phyloP scores from a whole-genome alignment of 2,113 vertebrate species.

The Passer montanus region DNA sequence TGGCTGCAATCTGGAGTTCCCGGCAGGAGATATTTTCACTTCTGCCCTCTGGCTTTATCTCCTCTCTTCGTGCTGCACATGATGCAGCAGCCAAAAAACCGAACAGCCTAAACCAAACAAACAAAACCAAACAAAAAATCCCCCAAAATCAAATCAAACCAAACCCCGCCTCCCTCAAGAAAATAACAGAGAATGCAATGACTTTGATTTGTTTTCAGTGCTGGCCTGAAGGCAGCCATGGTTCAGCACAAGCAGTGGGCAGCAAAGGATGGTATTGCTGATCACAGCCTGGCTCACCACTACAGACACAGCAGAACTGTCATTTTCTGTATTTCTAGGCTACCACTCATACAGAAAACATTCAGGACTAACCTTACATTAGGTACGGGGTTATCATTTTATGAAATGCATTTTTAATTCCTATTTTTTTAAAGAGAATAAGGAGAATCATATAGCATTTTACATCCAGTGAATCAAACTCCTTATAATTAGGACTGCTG shows the following conservation, averaged over 20 bases:
- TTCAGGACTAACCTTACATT: neutral
- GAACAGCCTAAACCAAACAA: neutral
- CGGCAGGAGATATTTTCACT: conserved; percentile 14
- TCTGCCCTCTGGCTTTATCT: conserved; percentile 22
- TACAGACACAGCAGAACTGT: neutral
- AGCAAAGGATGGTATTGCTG: conserved; percentile 1
- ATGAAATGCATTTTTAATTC: conserved; percentile 10
- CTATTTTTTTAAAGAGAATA: conserved; percentile 25
- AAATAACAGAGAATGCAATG: neutral
- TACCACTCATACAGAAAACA: neutral
- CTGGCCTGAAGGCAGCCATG: neutral
- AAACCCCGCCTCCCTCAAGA: neutral
- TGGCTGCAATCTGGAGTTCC: neutral
- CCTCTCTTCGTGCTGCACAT: neutral
- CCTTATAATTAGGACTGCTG: conserved; percentile 79
- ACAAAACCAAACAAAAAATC: neutral
- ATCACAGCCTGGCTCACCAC: neutral
- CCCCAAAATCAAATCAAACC: neutral
- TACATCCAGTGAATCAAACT: conserved; percentile 74
- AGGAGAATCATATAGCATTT: conserved; percentile 62
- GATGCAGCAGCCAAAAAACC: neutral
- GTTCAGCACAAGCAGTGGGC: neutral
- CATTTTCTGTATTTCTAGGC: neutral
- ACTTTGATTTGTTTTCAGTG: conserved; percentile 18
- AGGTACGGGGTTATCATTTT: neutral